These are phyloP conservation scores for Venusia cambrica DNA, from an alignment of 2,888 invertebrate species.

Conservation along the genomic window DNA sequence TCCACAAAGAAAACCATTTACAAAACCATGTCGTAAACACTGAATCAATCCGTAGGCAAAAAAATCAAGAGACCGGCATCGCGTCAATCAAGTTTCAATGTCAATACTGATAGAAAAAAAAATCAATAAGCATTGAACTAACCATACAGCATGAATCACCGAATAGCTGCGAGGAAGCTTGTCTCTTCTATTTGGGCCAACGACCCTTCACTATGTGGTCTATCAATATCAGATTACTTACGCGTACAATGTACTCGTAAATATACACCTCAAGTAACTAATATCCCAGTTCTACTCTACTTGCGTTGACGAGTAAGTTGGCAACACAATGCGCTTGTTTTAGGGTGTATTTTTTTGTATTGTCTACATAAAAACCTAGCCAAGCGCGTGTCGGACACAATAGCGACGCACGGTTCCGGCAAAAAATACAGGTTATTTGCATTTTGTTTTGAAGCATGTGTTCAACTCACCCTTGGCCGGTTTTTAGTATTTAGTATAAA, in stretches of 20 bases:
- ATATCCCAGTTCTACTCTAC: constrained; percentile 11
- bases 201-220: constrained; percentile 53
- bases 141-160: constrained; percentile 38
- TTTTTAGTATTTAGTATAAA: no score
- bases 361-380: no score
- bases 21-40: no score
- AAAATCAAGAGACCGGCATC: constrained; percentile 1
- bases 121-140: constrained; percentile 23
- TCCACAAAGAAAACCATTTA: no score
- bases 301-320: constrained; percentile 7
- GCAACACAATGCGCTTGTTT: constrained; percentile 3
- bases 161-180: constrained; percentile 32
- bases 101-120: constrained; percentile 21
- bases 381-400: no score
- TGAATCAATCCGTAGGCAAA: neutral
- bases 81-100: constrained; percentile 19
- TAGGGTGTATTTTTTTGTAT: neutral
- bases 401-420: no score
- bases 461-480: no score
- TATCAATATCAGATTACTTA: constrained; percentile 42
- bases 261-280: constrained; percentile 31
- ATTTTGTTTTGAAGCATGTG: no score
- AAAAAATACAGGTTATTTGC: no score
- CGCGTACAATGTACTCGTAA: constrained; percentile 31
- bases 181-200: constrained; percentile 56